Base-by-base conservation (phyloP, 2,113 vertebrate genomes). In the Bolborhynchus lineola region DNA sequence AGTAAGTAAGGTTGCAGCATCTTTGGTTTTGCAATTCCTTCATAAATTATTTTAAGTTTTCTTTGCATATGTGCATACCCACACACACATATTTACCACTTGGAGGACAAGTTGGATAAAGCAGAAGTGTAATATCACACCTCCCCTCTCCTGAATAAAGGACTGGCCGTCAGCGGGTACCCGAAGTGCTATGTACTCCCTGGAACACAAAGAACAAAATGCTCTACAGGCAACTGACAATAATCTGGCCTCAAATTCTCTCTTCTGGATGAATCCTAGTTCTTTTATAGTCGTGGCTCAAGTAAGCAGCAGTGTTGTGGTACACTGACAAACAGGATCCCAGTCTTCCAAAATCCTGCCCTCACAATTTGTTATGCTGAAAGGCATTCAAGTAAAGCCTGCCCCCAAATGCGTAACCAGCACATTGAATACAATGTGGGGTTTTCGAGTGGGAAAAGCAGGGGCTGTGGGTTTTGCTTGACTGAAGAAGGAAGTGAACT, bases 41-140 rank as follows among this genome's bases (percentile, higher is more conserved):
- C 77, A 88, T 92, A 94, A 94, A 96, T 94, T 95, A 96, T 96
- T 97, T 96, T 96, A 94, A 95, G 94, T 84, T 93, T 94, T 90
- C 95, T 91, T 95, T 97, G 90, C 91, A 93, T 97, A 93, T 96
- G 92, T 93, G 94, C 91, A 91, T 93, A 92, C 96, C 88, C 96
- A 17, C 92, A 93, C 87, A 89, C 88, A 88, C 83, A 88, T 91
- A 93, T 96, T 96, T 96, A 90, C 88, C 53, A 81, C 82, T 96
- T 90, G 68, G 93, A 94, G 85, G 85, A 96, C 79, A 96, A 94
- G 60, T 39, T 93, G 76, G 64, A 90, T 92, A 96, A 92, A 77
- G 68, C 81, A 86, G 79, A 94, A 90, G 90, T 94, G 93, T 92
- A 96, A 92, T 93, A 97, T 96, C 92, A 96, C 95, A 96, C 92